Base-by-base conservation (phyloP, 1,140 invertebrate species). In the Palaemon carinicauda region DNA sequence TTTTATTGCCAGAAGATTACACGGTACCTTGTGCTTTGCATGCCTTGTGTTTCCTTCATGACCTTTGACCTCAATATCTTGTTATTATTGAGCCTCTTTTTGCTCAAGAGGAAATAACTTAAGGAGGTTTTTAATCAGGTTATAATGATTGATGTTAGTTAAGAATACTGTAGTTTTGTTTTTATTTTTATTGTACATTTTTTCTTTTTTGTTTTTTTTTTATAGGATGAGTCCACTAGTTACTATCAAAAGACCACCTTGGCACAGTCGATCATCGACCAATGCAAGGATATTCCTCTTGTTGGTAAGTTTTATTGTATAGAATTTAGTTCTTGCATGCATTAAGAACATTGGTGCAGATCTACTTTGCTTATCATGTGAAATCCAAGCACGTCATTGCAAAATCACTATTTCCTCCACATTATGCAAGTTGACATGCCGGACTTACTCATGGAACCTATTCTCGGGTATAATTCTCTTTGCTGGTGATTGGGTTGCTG, bases 241-340 rank as follows among this genome's bases (percentile, higher is more conserved):
- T 86, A 86, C 60, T 86, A 86, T 31, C 84, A 86, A 27, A 80
- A 86, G 60, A 80, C 29, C 3, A 56, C 84, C 31, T 50, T 86
- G 77, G 84, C 77, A 9, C 84, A 86, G 52, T 27, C 71, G 29
- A 9, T 86, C 77, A 78, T 86, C 77, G 84, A 86, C 69, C 73
- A 86, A 74, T 86, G 78, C 52, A 73, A 80, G 71, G 84, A 80
- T 56, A 79, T 86, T 33, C 84, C 84, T 79, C 77, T 86, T 71
- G 54, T 86, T 60, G 84, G 84, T 86, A 80, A 86, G 84, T 80
- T 74, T 79, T 24, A 17, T n/a, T n/a, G n/a, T n/a, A n/a, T n/a
- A n/a, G n/a, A n/a, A n/a, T n/a, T n/a, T n/a, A n/a, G n/a, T n/a
- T n/a, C n/a, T n/a, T n/a, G n/a, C n/a, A n/a, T n/a, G n/a, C n/a